phyloP scores from a whole-genome alignment of 2,113 vertebrate species.

The Cephalopterus ornatus region DNA sequence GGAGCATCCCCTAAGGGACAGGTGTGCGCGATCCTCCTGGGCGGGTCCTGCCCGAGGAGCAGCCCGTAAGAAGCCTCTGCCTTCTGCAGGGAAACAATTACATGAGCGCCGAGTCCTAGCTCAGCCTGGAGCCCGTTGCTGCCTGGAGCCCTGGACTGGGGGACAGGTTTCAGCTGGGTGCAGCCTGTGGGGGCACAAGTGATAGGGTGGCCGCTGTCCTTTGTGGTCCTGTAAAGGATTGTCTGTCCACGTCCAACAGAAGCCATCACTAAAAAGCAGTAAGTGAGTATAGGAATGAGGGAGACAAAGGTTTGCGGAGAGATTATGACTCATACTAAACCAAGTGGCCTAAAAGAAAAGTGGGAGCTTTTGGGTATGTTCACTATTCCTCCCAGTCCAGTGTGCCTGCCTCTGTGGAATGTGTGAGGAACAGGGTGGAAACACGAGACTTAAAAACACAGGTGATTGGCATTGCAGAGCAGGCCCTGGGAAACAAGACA shows the following conservation, averaged over 20 bases:
- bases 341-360: not conserved
- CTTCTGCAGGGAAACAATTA: rapidly evolving
- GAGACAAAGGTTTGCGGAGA: not conserved
- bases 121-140: rapidly evolving
- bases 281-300: rapidly evolving
- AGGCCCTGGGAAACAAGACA: not conserved
- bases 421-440: not conserved
- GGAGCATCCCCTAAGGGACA: not conserved
- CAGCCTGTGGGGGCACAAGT: rapidly evolving
- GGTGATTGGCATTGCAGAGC: too few relatives aligned
- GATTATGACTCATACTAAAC: rapidly evolving
- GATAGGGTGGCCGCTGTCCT: rapidly evolving
- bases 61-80: rapidly evolving
- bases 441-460: not conserved
- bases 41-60: not conserved
- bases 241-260: rapidly evolving
- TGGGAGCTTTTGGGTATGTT: rapidly evolving
- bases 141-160: not conserved
- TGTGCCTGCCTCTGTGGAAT: rapidly evolving
- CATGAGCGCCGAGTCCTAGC: rapidly evolving
- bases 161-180: too few relatives aligned
- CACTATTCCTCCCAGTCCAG: rapidly evolving
- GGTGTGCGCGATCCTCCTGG: not conserved
- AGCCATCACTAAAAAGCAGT: rapidly evolving
- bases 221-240: rapidly evolving